Evolutionary conservation across 2,888 invertebrate species (phyloP).

Genomic region (Rambutsinella grinnellia): DNA sequence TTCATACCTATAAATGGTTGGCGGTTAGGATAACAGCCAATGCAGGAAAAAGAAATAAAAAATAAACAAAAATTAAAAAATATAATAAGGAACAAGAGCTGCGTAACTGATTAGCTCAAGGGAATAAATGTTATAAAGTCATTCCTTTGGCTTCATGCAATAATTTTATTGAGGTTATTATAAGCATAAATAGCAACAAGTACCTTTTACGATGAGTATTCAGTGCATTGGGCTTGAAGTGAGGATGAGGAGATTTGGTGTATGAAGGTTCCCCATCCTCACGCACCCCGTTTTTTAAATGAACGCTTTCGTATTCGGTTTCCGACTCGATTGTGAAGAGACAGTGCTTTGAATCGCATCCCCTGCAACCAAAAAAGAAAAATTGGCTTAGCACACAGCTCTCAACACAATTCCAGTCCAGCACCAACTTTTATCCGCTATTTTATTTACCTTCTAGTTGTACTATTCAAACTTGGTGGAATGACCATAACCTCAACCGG

Average conservation of each 20-base stretch:
- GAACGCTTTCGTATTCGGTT: constrained; percentile 63
- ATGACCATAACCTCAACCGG: constrained; percentile 88
- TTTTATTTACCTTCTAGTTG: constrained; percentile 74
- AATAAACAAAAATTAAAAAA: constrained; percentile 11
- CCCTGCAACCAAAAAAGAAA: constrained; percentile 43
- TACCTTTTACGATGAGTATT: constrained; percentile 75
- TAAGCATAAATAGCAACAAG: too few species aligned
- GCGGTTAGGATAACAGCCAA: constrained; percentile 26
- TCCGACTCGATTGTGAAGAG: constrained; percentile 59
- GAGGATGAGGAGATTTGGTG: constrained; percentile 64
- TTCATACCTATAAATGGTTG: constrained; percentile 72
- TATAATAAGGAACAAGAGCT: not conserved
- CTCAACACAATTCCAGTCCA: not conserved
- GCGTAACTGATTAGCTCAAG: not conserved
- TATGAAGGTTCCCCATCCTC: constrained; percentile 61
- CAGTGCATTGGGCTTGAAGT: constrained; percentile 60
- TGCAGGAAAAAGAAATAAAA: constrained; percentile 19
- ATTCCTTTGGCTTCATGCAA: constrained; percentile 12
- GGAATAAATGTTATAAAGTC: not conserved
- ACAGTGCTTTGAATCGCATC: constrained; percentile 64
- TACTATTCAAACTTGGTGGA: constrained; percentile 79
- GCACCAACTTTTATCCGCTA: not conserved
- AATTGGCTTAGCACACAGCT: too few species aligned
- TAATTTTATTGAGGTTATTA: not conserved
- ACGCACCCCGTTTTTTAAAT: constrained; percentile 64